Evolutionary conservation across 2,888 invertebrate genomes (phyloP), one percentile per base, ranked within the genome.

Genomic region (Metopia argyrocephala): DNA sequence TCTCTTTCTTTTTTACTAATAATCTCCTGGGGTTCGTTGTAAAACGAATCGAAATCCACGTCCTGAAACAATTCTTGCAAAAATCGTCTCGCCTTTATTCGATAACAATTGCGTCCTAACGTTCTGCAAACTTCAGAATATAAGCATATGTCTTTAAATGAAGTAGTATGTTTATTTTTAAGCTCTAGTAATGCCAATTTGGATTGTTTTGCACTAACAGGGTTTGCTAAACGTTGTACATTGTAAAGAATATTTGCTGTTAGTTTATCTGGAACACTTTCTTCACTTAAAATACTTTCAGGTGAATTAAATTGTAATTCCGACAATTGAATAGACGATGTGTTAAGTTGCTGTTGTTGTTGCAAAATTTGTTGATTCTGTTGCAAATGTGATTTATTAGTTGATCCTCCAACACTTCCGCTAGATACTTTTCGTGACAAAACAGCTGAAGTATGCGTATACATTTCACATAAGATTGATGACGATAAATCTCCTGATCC

Each of bases 21-120:
- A 9, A 93, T 90, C 3, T 91, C 90, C 59, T 90, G 87, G 0
- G 93, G 92, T 80, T 92, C 93, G 25, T 86, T 85, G 56, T 91
- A 90, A 84, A 94, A 93, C 83, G 92, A 92, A 62, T 94, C 94
- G 88, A 96, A 96, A 86, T 93, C 92, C 25, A 96, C 92, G 87
- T 98, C 98, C 65, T 96, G 92, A 90, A 98, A 98, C 46, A 98
- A 92, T 90, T 98, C 98, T 89, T 98, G 98, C 31, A 98, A 92
- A 90, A 98, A 96, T 73, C 97, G 93, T 12, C 98, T 92, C 2
- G 97, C 94, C 80, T 93, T 93, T 87, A 97, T 92, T 87, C 97
- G 93, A 90, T 96, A 97, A 54, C 95, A 94, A 89, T 94, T 95
- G 69, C 93, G 93, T 0, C 95, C 94, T 73, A 98, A 91, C 74